Conservation (phyloP, 2,797 vertebrate genomes). For the Helostoma temminkii region DNA sequence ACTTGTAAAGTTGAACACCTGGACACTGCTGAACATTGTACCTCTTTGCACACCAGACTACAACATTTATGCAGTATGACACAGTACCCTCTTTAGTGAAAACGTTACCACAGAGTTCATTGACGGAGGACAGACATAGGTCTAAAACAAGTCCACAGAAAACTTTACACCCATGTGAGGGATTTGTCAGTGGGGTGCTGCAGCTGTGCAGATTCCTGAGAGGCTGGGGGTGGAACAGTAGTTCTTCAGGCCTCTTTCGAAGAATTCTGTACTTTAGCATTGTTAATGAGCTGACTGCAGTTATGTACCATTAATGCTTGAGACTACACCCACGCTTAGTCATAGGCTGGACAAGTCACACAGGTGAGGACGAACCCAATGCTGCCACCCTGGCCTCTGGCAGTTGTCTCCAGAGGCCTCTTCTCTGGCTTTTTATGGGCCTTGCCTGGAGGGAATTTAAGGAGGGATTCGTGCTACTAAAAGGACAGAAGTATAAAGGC, state of each 20-base stretch:
- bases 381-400: conserved; percentile 30
- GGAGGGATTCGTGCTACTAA: conserved; percentile 78
- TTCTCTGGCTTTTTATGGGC: conserved; percentile 65
- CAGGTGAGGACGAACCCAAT: conserved; percentile 29
- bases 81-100: conserved; percentile 27
- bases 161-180: conserved; percentile 71
- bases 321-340: conserved; percentile 30
- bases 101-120: conserved; percentile 12
- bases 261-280: conserved; percentile 43
- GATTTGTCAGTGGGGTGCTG: conserved; percentile 69
- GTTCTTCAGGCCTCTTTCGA: conserved; percentile 40
- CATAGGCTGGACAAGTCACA: conserved; percentile 24
- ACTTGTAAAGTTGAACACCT: conserved; percentile 71
- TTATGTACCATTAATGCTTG: conserved; percentile 34
- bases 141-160: conserved; percentile 34
- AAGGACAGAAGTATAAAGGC: conserved; percentile 59
- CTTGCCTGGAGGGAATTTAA: conserved; percentile 65
- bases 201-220: conserved; percentile 75
- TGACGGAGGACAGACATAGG: conserved; percentile 18
- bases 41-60: conserved; percentile 12
- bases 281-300: conserved; percentile 56
- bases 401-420: conserved; percentile 38
- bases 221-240: conserved; percentile 45
- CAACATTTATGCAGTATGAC: conserved; percentile 16
- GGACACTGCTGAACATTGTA: conserved; percentile 34